Evolutionary conservation across 2,797 vertebrate species (phyloP).

Genomic region (Neoniphon sammara): DNA sequence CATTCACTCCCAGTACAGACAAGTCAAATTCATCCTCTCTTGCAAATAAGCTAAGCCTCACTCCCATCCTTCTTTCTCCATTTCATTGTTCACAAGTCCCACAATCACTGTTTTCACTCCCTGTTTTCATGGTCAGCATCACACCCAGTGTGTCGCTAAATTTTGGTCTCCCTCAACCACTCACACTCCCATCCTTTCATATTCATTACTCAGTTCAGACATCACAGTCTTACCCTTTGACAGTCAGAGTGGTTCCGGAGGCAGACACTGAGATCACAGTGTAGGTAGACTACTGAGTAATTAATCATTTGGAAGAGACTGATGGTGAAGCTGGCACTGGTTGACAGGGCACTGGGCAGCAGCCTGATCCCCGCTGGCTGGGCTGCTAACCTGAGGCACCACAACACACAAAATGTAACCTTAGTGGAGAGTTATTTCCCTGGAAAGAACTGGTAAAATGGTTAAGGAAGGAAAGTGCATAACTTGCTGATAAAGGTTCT

Average conservation of each 20-base stretch:
- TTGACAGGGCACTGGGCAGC: constrained; percentile 74
- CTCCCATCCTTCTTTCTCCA: not conserved
- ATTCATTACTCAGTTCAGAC: constrained; percentile 46
- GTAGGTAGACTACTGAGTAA: constrained; percentile 82
- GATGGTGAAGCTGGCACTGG: constrained; percentile 82
- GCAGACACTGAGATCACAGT: constrained; percentile 83
- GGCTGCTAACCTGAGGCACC: constrained; percentile 65
- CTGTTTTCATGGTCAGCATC: constrained; percentile 52
- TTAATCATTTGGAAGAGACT: constrained; percentile 89
- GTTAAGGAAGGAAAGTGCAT: constrained; percentile 1
- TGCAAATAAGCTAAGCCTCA: constrained; percentile 13
- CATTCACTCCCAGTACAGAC: constrained; percentile 7
- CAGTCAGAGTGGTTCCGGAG: constrained; percentile 72
- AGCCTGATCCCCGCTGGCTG: constrained; percentile 76
- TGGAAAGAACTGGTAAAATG: constrained; percentile 12
- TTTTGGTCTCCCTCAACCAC: constrained; percentile 60
- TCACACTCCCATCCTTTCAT: constrained; percentile 46
- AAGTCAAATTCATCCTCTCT: constrained; percentile 12
- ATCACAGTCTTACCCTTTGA: constrained; percentile 74
- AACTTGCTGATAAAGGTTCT: constrained; percentile 7
- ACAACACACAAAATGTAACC: constrained; percentile 39
- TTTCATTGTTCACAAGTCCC: not conserved
- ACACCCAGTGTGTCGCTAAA: constrained; percentile 48
- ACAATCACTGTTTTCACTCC: constrained; percentile 10
- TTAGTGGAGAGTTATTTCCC: constrained; percentile 16